phyloP scores from a whole-genome alignment of 2,113 vertebrate species.

The Sardina pilchardus region DNA sequence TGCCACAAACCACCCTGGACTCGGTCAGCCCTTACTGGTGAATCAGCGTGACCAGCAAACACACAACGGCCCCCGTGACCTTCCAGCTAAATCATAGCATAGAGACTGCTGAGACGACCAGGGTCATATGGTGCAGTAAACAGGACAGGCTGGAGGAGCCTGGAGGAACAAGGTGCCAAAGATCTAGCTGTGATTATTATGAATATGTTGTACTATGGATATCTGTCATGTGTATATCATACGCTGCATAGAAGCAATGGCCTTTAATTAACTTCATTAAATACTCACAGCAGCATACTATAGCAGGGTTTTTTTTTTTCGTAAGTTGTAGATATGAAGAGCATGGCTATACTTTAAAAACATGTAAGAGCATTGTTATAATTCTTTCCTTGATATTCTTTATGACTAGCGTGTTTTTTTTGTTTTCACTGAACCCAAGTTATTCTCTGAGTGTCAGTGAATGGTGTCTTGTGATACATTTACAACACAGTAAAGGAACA shows the following conservation, averaged over 20 bases:
- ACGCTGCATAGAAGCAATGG: not conserved
- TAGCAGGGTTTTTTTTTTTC: too few species aligned
- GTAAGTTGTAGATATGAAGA: too few species aligned
- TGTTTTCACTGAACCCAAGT: too few species aligned
- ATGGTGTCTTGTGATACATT: not conserved
- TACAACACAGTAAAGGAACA: not conserved
- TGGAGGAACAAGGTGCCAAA: not conserved
- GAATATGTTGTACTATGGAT: not conserved
- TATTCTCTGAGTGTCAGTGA: not conserved
- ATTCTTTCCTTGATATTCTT: too few species aligned
- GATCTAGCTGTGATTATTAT: not conserved
- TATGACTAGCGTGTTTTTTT: too few species aligned
- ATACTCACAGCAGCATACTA: too few species aligned
- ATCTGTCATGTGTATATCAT: not conserved
- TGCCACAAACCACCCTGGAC: not conserved
- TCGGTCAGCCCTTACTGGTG: not conserved
- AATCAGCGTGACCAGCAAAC: not conserved
- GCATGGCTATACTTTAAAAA: too few species aligned
- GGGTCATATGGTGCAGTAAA: not conserved
- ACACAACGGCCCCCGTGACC: not conserved
- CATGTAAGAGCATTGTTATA: too few species aligned
- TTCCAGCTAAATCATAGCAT: not conserved
- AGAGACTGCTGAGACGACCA: not conserved
- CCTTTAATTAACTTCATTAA: too few species aligned
- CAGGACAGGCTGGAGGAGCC: not conserved